Conservation (phyloP, 1,140 invertebrate genomes). For the Hyles vespertilio region DNA sequence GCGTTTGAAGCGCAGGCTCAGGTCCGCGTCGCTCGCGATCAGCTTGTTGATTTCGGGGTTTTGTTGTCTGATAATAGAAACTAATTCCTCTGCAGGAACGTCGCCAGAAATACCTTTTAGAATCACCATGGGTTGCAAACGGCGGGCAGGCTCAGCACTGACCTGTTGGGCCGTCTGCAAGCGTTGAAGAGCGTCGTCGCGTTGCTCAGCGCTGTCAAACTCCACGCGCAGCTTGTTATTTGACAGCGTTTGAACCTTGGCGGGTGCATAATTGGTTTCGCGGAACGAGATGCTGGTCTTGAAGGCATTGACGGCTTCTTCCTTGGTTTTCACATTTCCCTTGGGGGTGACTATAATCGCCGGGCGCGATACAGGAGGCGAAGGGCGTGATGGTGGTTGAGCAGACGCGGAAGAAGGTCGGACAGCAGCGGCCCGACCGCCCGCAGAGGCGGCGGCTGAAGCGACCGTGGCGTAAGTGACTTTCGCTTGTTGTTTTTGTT, state of each 20-base stretch:
- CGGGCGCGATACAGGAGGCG: not conserved
- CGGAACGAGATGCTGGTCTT: no score
- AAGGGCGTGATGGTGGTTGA: no score
- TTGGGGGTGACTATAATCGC: no score
- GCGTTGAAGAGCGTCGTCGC: not conserved
- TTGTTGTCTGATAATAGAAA: not conserved
- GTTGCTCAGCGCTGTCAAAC: not conserved
- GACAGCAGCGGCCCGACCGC: no score
- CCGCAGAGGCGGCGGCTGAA: no score
- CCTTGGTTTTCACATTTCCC: no score
- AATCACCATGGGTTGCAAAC: not conserved
- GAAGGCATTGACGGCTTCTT: no score
- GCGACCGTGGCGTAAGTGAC: no score
- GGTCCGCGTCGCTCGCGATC: not conserved
- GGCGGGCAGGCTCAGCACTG: not conserved
- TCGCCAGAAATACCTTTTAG: not conserved
- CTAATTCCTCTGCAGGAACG: not conserved
- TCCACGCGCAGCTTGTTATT: not conserved
- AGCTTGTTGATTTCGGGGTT: not conserved
- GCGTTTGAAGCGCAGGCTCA: not conserved
- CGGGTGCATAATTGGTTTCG: not conserved
- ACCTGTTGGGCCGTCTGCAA: not conserved
- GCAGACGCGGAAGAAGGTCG: no score
- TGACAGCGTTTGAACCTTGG: not conserved
- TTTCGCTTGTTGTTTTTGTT: no score